Evolutionary conservation across 2,113 vertebrate genomes (phyloP), one percentile per base, ranked within the genome.

Genomic region (Myotis lucifugus): DNA sequence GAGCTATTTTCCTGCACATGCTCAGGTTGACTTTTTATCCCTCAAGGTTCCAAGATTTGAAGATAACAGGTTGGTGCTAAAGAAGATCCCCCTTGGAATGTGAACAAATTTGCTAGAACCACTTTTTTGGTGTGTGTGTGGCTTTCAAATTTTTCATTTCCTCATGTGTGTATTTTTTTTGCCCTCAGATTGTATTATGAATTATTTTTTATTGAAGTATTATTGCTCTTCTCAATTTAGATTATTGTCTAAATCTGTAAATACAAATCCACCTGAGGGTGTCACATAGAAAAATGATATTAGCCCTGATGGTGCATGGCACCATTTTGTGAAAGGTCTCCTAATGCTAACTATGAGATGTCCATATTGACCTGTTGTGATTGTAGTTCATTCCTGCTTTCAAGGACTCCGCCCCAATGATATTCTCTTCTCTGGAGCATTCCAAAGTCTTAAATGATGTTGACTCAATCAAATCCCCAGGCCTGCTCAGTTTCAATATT

Each of bases 1-100:
- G 97, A 98, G 95, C 97, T 96, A 85, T 97, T 66, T 96, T 97
- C 94, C 79, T 89, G 70, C 97, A 81, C 94, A 89, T 95, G 94
- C 90, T 97, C 94, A 92, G 92, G 88, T 90, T 93, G 96, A 40
- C 27, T 85, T 85, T 88, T 93, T 70, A 13, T 66, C 46, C 29
- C 32, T 77, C 3, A 27, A n/a, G 81, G 40, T 88, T 94, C 40
- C 34, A 50, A 82, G 70, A 61, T 59, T 96, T 72, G 85, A 96
- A 72, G 95, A 50, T 94, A 93, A 42, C 32, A 77, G 61, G 95
- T 94, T 95, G 93, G 81, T 88, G 40, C 46, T 54, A 34, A 79
- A 79, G 46, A 78, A 54, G 56, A 42, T 25, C 69, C 18, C 77
- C 9, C 15, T 23, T 32, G 61, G 66, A 93, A 73, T 69, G 90